Conservation (phyloP, 2,797 vertebrate species). For the Sternarchorhynchus goeldii region DNA sequence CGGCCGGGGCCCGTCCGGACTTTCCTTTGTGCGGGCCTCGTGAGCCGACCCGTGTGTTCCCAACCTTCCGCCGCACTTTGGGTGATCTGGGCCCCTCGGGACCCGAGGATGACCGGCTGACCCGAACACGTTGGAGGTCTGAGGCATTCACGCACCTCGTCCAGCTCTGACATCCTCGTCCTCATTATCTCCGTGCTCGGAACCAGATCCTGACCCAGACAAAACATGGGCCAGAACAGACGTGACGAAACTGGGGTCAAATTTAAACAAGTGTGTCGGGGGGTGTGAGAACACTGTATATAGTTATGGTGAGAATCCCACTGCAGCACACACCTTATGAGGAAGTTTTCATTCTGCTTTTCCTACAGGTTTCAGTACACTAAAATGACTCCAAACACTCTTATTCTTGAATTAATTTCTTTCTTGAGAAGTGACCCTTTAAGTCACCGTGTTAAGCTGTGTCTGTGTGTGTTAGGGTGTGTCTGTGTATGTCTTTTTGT, state of each 20-base stretch:
- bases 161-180: background rate
- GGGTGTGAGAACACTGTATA: background rate
- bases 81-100: conserved; percentile 72
- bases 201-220: conserved; percentile 52
- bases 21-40: conserved; percentile 80
- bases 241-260: conserved; percentile 33
- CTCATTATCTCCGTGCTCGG: conserved; percentile 14
- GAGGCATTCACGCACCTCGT: too few species aligned
- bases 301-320: background rate
- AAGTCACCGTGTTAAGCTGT: too few species aligned
- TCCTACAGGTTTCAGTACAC: too few species aligned
- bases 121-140: conserved; percentile 51
- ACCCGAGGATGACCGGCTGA: conserved; percentile 24
- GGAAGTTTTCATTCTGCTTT: background rate
- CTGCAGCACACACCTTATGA: background rate
- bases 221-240: conserved; percentile 42
- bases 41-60: conserved; percentile 71
- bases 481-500: too few species aligned
- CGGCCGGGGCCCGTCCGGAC: conserved; percentile 75
- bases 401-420: too few species aligned
- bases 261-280: background rate
- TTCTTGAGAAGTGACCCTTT: too few species aligned
- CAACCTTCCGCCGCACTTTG: conserved; percentile 76
- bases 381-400: too few species aligned
- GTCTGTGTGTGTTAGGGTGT: too few species aligned